Evolutionary conservation across 2,888 invertebrate genomes (phyloP).

Genomic region (Tolmerus cingulatus): DNA sequence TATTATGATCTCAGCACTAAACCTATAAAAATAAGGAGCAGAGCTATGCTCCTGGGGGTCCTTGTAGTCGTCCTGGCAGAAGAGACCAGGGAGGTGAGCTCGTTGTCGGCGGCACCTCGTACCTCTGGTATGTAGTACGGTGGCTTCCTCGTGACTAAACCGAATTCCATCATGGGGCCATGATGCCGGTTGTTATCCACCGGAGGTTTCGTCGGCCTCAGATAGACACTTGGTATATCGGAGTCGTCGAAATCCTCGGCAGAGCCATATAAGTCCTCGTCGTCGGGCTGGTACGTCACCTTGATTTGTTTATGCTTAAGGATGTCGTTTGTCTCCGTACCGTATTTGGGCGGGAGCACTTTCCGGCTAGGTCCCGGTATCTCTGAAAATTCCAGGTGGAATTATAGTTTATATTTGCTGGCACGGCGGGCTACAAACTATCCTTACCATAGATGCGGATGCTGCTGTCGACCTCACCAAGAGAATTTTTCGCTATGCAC

Average conservation of each 20-base stretch:
- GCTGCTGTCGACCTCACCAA: constrained; percentile 87
- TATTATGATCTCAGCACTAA: constrained; percentile 32
- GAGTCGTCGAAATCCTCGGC: constrained; percentile 75
- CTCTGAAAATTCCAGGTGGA: constrained; percentile 65
- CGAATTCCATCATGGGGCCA: constrained; percentile 50
- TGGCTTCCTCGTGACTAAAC: constrained; percentile 60
- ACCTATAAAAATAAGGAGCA: constrained; percentile 5
- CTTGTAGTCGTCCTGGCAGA: constrained; percentile 41
- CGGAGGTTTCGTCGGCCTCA: constrained; percentile 56
- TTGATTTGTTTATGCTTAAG: constrained; percentile 60
- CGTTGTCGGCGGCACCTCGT: constrained; percentile 56
- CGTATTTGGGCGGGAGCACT: constrained; percentile 66
- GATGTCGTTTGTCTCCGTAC: constrained; percentile 63
- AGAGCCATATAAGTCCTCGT: constrained; percentile 75
- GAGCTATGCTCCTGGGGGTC: not conserved
- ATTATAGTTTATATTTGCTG: not conserved
- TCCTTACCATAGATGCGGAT: constrained; percentile 83
- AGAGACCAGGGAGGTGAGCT: constrained; percentile 53
- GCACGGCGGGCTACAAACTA: not conserved
- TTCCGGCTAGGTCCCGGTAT: constrained; percentile 76
- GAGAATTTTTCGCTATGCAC: constrained; percentile 86
- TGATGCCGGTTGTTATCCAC: constrained; percentile 46
- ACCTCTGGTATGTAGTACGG: constrained; percentile 55
- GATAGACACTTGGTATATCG: constrained; percentile 60
- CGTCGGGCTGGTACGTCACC: constrained; percentile 66